A percentile compares a stretch with the other conserved stretches of the same genome.
phyloP scores from a whole-genome alignment of 2,888 invertebrate species.

The Drosophila helvetica region DNA sequence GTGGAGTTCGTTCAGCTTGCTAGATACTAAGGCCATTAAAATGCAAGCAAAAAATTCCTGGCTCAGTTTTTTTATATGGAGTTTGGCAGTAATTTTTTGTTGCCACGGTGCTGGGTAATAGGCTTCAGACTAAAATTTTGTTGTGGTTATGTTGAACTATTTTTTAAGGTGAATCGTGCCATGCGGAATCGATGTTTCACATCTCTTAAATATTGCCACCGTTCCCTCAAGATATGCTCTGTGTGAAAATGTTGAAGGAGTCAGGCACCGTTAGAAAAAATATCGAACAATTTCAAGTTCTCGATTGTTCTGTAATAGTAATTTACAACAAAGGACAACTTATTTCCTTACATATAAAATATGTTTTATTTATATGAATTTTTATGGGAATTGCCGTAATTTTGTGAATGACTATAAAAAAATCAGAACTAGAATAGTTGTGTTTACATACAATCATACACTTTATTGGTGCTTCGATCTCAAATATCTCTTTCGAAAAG shows the following conservation, averaged over 20 bases:
- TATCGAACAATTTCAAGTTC: neutral
- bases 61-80: too few relatives aligned
- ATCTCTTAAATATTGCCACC: too few relatives aligned
- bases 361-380: neutral
- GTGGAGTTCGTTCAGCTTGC: too few relatives aligned
- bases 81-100: too few relatives aligned
- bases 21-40: too few relatives aligned
- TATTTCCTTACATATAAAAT: neutral
- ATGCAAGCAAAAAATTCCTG: too few relatives aligned
- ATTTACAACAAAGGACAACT: neutral
- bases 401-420: neutral
- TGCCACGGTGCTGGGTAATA: too few relatives aligned
- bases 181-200: too few relatives aligned
- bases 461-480: neutral
- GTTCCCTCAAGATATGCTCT: neutral
- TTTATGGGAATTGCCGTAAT: neutral
- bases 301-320: neutral
- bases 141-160: too few relatives aligned
- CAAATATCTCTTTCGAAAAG: slow-evolving; percentile 6
- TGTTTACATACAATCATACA: neutral
- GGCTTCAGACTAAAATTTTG: too few relatives aligned
- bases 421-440: neutral
- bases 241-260: neutral
- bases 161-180: too few relatives aligned
- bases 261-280: neutral